phyloP scores from a whole-genome alignment of 2,888 invertebrate genomes.

The Monoplex corrugatus region DNA sequence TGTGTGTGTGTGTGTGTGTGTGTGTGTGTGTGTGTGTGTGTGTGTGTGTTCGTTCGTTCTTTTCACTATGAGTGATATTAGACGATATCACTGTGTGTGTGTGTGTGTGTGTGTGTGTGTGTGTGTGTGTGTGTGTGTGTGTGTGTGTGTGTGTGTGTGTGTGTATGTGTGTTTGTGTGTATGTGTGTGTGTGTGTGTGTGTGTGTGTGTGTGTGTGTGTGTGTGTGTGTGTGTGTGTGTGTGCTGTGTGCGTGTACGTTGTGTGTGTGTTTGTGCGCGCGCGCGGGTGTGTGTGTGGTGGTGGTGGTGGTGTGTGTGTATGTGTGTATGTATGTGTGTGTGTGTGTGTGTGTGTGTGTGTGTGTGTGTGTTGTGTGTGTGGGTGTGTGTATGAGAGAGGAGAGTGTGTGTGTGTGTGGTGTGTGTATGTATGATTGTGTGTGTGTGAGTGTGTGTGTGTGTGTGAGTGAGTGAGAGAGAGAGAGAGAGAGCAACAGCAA shows the following conservation, averaged over 20 bases:
- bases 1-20: conserved; percentile 30
- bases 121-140: neutral
- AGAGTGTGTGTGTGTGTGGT: neutral
- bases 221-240: neutral
- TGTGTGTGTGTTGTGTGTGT: neutral
- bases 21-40: neutral
- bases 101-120: conserved; percentile 32
- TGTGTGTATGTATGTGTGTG: neutral
- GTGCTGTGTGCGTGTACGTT: neutral
- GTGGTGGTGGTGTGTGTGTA: neutral
- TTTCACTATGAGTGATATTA: neutral
- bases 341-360: neutral
- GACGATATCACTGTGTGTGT: too few species aligned
- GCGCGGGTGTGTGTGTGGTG: neutral
- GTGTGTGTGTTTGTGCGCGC: neutral
- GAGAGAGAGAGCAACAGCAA: too few species aligned
- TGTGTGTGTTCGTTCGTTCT: neutral
- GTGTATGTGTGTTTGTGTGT: neutral
- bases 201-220: neutral
- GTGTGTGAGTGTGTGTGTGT: conserved; percentile 36
- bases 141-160: conserved; percentile 2
- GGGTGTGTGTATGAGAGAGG: neutral
- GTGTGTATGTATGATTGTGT: neutral
- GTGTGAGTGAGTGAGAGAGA: conserved; percentile 19
- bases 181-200: conserved; percentile 39